Evolutionary conservation across 2,113 vertebrate species (phyloP), one percentile per base, ranked within the genome.

Genomic region (Amphiprion ocellaris): DNA sequence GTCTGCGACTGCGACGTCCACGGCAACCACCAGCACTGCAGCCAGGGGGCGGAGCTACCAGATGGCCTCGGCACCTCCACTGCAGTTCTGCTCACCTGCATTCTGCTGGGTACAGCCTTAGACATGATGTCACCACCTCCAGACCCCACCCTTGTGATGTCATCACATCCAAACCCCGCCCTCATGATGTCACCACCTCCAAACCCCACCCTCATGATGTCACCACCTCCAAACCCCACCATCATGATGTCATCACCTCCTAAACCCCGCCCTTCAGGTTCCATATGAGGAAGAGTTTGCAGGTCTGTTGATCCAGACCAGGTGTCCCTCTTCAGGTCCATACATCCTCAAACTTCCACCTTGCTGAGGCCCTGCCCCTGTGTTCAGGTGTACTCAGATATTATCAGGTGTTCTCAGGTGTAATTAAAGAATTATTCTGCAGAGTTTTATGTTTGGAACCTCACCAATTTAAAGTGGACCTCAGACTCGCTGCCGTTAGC

Each of bases 91-190:
- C 64, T 89, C 61, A 74, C 72, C 56, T 68, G 69, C 1, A 4
- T 78, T 47, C 66, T 85, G 52, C 53, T 85, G 58, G 79, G 84
- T 89, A 77, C 6, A 53, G 70, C 1, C 24, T n/a, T 12, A 44
- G 54, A 7, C 49, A 47, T 47, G 14, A 47, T 47, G 46, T 14
- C 17, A 47, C 17, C 12, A 16, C 10, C 12, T 47, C 5, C 14
- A 47, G 2, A 47, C 14, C 15, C 15, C 46, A 14, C 10, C 46
- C 17, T 47, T 4, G 2, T 15, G 14, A 47, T 26, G 2, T 26
- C 26, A 26, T 2, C 3, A 26, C 2, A 2, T 26, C 26, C 26
- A 49, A 39, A 39, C 6, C 37, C 47, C 47, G 3, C 12, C 47
- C 6, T 49, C 30, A 26, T 26, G 26, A 26, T 26, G 3, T 26